A percentile compares a stretch with the other conserved stretches of the same genome.
phyloP scores from a whole-genome alignment of 2,888 invertebrate species.

The Eristalinus sepulchralis region DNA sequence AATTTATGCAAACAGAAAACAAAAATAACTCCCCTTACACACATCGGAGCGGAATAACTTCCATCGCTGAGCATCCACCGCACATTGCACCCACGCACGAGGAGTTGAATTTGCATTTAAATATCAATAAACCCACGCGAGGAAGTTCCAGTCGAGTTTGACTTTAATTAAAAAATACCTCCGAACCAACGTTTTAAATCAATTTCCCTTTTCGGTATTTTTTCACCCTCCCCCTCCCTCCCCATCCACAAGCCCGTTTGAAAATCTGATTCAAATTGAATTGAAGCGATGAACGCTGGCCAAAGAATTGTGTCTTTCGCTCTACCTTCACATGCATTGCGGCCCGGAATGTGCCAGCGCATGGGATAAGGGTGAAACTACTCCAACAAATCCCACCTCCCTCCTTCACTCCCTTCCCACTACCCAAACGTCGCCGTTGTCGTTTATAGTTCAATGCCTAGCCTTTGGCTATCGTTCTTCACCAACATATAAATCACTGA shows the following conservation, averaged over 20 bases:
- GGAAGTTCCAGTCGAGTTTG: slow-evolving; percentile 49
- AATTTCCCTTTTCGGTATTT: slow-evolving; percentile 60
- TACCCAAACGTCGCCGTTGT: background rate
- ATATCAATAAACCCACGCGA: slow-evolving; percentile 51
- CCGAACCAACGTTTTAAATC: slow-evolving; percentile 69
- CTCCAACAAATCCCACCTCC: background rate
- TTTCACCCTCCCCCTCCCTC: background rate
- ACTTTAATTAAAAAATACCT: slow-evolving; percentile 70
- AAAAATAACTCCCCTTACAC: background rate
- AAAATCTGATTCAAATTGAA: slow-evolving; percentile 65
- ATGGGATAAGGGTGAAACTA: background rate
- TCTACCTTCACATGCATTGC: slow-evolving; percentile 31
- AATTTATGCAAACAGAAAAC: background rate
- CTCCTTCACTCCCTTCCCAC: background rate
- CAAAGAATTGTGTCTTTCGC: slow-evolving; percentile 53
- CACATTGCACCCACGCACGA: slow-evolving; percentile 15
- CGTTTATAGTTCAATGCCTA: slow-evolving; percentile 25
- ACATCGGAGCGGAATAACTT: background rate
- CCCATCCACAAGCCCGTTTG: background rate
- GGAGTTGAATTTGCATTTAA: slow-evolving; percentile 18
- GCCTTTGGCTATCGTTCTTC: slow-evolving; percentile 69
- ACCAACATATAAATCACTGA: slow-evolving; percentile 69
- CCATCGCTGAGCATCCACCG: background rate
- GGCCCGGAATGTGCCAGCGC: no score
- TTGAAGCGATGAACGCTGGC: slow-evolving; percentile 58